Conservation (phyloP, 1,140 invertebrate genomes). For the Drosophila nigromelanica region DNA sequence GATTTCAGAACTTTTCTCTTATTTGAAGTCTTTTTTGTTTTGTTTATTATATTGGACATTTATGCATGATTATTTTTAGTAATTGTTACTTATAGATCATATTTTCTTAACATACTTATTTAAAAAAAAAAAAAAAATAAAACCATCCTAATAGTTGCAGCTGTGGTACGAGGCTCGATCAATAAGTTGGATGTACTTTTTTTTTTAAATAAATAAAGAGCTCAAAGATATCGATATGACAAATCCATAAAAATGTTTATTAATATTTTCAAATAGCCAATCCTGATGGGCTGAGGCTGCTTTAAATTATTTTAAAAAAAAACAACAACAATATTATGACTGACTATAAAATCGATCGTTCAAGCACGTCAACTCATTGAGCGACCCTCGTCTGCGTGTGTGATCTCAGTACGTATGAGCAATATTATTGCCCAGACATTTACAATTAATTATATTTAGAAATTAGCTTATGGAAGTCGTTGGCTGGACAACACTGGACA, state of each 20-base stretch:
- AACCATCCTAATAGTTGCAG: background rate
- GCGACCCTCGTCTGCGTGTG: constrained; percentile 15
- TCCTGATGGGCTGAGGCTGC: background rate
- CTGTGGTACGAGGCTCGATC: constrained; percentile 1
- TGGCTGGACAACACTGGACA: constrained; percentile 18
- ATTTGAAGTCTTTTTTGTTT: constrained; percentile 54
- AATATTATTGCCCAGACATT: constrained; percentile 72
- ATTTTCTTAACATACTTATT: constrained; percentile 42
- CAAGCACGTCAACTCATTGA: background rate
- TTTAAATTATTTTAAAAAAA: too few species aligned
- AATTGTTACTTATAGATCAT: constrained; percentile 18
- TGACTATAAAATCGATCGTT: background rate
- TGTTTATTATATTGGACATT: constrained; percentile 63
- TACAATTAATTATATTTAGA: constrained; percentile 56
- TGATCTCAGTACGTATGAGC: constrained; percentile 71
- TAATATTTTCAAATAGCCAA: background rate
- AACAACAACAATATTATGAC: too few species aligned
- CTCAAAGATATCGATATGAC: too few species aligned
- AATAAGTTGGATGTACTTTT: background rate
- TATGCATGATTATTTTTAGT: constrained; percentile 44
- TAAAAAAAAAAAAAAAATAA: constrained; percentile 50
- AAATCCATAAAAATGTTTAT: too few species aligned
- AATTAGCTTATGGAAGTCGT: constrained; percentile 62
- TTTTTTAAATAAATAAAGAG: background rate
- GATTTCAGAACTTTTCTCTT: background rate